Evolutionary conservation across 1,140 invertebrate genomes (phyloP).

Genomic region (Orius insidiosus): DNA sequence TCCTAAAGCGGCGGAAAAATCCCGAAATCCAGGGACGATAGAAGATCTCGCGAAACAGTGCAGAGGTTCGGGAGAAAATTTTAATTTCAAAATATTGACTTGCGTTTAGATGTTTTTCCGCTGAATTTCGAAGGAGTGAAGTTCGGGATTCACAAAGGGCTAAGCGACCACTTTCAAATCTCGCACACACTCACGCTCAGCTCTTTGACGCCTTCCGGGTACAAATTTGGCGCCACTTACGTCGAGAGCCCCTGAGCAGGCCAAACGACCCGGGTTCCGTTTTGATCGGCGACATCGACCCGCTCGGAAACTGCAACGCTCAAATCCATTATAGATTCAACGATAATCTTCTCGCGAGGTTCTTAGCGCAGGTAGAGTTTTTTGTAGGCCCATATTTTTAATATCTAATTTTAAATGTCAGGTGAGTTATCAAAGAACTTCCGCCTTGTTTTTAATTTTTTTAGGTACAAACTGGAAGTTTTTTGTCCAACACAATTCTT

Average conservation of each 20-base stretch:
- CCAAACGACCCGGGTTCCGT: slow-evolving; percentile 84
- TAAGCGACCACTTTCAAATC: slow-evolving; percentile 97
- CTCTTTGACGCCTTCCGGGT: slow-evolving; percentile 61
- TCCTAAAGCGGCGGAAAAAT: too few species aligned
- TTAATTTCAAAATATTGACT: too few species aligned
- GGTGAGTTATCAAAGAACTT: slow-evolving; percentile 7
- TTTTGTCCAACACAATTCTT: slow-evolving; percentile 66
- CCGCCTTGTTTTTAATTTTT: slow-evolving; percentile 20
- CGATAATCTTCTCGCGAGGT: slow-evolving; percentile 61
- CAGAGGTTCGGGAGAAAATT: too few species aligned
- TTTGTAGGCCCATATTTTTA: too few species aligned
- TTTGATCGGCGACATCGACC: slow-evolving; percentile 87
- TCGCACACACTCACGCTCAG: slow-evolving; percentile 86
- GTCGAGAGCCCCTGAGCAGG: slow-evolving; percentile 69
- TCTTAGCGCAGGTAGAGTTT: slow-evolving; percentile 64
- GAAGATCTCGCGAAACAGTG: too few species aligned
- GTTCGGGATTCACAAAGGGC: slow-evolving; percentile 84
- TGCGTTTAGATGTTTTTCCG: slow-evolving; percentile 88
- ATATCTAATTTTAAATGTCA: too few species aligned
- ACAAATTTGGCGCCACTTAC: slow-evolving; percentile 89
- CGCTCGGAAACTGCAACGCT: slow-evolving; percentile 87
- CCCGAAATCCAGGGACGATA: too few species aligned
- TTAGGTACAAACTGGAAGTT: slow-evolving; percentile 74
- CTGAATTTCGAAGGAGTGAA: slow-evolving; percentile 93
- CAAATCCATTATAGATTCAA: slow-evolving; percentile 86